Evolutionary conservation across 2,888 invertebrate species (phyloP), one percentile per base, ranked within the genome.

Genomic region (Leptinotarsa tumamoca): DNA sequence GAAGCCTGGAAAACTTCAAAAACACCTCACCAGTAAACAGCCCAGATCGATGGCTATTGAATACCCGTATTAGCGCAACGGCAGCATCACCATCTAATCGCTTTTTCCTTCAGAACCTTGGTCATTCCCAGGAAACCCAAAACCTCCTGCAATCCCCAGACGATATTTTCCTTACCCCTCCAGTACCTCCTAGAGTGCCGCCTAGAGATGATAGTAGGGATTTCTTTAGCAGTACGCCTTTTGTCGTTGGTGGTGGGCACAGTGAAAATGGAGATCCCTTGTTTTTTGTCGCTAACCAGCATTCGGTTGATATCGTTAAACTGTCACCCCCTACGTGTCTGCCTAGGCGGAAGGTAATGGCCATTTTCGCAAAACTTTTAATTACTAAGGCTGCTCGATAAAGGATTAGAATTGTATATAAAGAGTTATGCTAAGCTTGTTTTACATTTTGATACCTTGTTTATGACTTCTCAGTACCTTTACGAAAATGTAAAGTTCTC

Each of bases 1-100:
- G 91, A 85, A 91, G 91, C 87, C 89, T 91, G 88, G 91, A 91
- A 88, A 91, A 90, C 88, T 91, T 91, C 86, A 88, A 88, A 84
- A 86, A 87, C 82, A 80, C 85, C 79, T 82, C 86, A 43, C 83
- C 83, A 5, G 80, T 84, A 17, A 77, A 83, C 69, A 87, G 87
- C 79, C 86, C 87, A 50, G 87, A 87, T 63, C 84, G 85, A 74
- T 87, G 87, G 86, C 80, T 84, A 58, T 86, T 85, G 80, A 80
- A 81, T 67, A 61, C 81, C 21, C 78, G 82, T 49, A 78, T 81
- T 68, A 78, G 83, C 74, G 81, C 86, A 71, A 82, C 85, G 63
- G 80, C 85, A 78, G 83, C 86, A 18, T 86, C 87, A n/a, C 85
- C 86, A 50, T 82, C 85, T 14, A 80, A 82, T 68, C 81, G 82